Conservation (phyloP, 1,140 invertebrate species). For the Pararge aegeria region DNA sequence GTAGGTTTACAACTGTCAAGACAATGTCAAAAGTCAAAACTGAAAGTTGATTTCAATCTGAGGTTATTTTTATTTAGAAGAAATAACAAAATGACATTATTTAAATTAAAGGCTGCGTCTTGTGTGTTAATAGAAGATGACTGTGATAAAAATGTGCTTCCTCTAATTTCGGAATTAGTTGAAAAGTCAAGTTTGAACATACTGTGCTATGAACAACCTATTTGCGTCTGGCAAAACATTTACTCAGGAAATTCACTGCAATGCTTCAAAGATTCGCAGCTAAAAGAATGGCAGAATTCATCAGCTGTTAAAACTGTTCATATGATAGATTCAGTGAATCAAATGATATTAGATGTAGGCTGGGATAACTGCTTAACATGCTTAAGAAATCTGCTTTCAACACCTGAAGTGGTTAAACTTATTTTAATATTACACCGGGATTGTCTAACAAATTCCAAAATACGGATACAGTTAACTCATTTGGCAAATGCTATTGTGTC, state of each 20-base stretch:
- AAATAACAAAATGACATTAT: slow-evolving; percentile 49
- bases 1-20: no score
- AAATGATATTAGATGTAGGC: slow-evolving; percentile 60
- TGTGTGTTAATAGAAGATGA: slow-evolving; percentile 63
- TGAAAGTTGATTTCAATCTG: no score
- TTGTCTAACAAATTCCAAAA: slow-evolving; percentile 62
- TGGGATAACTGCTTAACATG: slow-evolving; percentile 53
- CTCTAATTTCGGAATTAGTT: slow-evolving; percentile 48
- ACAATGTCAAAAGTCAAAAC: not conserved
- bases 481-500: slow-evolving; percentile 70
- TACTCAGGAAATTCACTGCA: slow-evolving; percentile 37
- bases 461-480: slow-evolving; percentile 70
- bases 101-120: slow-evolving; percentile 53
- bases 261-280: slow-evolving; percentile 43
- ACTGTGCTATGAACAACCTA: slow-evolving; percentile 64
- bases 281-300: slow-evolving; percentile 28
- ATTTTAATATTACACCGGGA: slow-evolving; percentile 77
- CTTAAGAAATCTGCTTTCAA: slow-evolving; percentile 39
- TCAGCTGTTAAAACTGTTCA: slow-evolving; percentile 31
- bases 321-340: slow-evolving; percentile 72
- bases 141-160: slow-evolving; percentile 52
- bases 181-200: slow-evolving; percentile 41
- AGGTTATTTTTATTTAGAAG: no score
- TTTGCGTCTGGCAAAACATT: slow-evolving; percentile 55
- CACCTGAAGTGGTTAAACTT: slow-evolving; percentile 61